These are phyloP conservation scores for Ericerus pela DNA, from an alignment of 1,140 invertebrate species.

Conservation along the genomic window DNA sequence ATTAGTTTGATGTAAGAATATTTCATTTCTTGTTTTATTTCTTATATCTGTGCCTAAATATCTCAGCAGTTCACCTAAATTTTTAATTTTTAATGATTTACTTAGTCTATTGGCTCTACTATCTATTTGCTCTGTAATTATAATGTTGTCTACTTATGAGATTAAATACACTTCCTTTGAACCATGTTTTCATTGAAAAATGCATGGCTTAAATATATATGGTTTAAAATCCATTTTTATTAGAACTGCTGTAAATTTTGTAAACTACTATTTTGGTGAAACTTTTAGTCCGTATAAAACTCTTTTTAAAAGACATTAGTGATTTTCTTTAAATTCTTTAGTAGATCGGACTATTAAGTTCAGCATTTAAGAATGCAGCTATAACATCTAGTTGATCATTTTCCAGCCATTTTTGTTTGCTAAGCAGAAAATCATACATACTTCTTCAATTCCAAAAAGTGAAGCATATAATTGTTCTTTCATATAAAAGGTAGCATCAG, in stretches of 20 bases:
- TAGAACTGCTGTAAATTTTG: slow-evolving; percentile 20
- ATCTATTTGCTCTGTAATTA: slow-evolving; percentile 21
- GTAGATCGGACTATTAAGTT: too few species aligned
- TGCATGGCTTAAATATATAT: not conserved
- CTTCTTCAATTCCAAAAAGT: too few species aligned
- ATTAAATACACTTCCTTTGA: slow-evolving; percentile 21
- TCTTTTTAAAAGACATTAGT: too few species aligned
- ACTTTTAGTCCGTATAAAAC: slow-evolving; percentile 28
- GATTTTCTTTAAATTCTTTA: too few species aligned
- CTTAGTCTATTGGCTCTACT: slow-evolving; percentile 17
- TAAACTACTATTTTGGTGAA: slow-evolving; percentile 25
- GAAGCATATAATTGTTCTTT: too few species aligned
- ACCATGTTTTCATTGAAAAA: not conserved
- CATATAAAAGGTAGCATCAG: too few species aligned
- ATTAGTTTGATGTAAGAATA: slow-evolving; percentile 27
- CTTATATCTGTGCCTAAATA: slow-evolving; percentile 14
- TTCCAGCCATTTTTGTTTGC: too few species aligned
- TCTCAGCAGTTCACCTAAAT: slow-evolving; percentile 26
- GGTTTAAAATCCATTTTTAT: not conserved
- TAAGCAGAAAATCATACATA: too few species aligned
- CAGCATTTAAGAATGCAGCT: too few species aligned
- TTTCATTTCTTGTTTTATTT: not conserved
- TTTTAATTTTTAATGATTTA: slow-evolving; percentile 28
- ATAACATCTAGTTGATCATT: too few species aligned
- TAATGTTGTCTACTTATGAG: slow-evolving; percentile 24